phyloP scores from a whole-genome alignment of 2,888 invertebrate genomes.

The Parelbella ahira region DNA sequence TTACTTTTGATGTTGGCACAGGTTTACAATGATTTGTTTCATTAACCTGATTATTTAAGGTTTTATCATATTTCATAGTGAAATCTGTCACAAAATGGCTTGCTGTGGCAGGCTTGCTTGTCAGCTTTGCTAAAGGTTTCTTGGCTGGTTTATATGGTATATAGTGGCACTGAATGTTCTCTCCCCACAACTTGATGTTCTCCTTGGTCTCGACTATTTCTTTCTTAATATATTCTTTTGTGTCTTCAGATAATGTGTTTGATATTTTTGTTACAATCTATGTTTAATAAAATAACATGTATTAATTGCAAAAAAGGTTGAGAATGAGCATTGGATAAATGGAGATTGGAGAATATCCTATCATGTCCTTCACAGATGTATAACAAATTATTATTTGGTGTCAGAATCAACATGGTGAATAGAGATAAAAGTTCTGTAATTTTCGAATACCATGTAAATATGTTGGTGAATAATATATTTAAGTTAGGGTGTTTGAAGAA shows the following conservation, averaged over 20 bases:
- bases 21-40: conserved; percentile 34
- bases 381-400: no score
- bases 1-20: conserved; percentile 48
- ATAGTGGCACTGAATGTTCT: conserved; percentile 62
- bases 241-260: conserved; percentile 64
- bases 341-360: no score
- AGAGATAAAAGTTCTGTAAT: no score
- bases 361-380: no score
- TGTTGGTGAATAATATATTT: no score
- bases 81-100: conserved; percentile 69
- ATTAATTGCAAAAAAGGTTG: background rate
- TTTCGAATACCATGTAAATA: no score
- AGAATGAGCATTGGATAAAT: no score
- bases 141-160: conserved; percentile 60
- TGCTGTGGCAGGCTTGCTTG: conserved; percentile 53
- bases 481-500: no score
- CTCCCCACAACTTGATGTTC: conserved; percentile 66
- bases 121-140: conserved; percentile 60
- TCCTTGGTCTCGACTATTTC: conserved; percentile 52
- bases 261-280: conserved; percentile 73
- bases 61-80: conserved; percentile 72
- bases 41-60: conserved; percentile 31
- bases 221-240: conserved; percentile 63
- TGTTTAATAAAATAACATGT: no score
- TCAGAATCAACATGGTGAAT: no score